Base-by-base conservation (phyloP, 92 coral and sea anemone species). In the Parazoanthus atlanticus region DNA sequence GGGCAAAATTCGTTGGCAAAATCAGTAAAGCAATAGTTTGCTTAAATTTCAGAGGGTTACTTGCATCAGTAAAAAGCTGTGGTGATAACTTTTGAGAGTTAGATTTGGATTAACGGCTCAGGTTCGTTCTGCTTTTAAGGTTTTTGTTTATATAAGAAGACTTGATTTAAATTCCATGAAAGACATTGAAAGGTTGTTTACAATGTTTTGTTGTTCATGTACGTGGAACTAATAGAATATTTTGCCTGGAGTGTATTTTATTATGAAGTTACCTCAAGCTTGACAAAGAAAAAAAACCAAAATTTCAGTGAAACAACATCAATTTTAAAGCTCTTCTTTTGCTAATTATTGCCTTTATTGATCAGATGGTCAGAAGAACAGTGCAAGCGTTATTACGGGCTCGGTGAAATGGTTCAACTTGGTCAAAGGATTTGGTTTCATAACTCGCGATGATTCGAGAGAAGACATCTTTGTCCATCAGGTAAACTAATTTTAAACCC, bases 321-420 rank as follows among this genome's bases (percentile, higher is more conserved):
- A 75, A 75, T 33, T 75, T 36, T 75, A 66, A 40, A 30, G 73
- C 4, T 40, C 17, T 84, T 84, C 33, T 40, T 15, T 81, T 34
- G 34, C 73, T 82, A 0, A 81, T 56, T 58, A 33, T 21, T 54
- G 26, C 15, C 23, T 23, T 56, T 23, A 32, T 76, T 6, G 38
- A 54, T 28, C 80, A 88, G 93, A 78, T 21, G 93, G 79, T 23
- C 87, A 74, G 40, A 61, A 85, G 71, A 67, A 17, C n/a, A 74
- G 71, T 28, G 61, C 54, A 74, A 58, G 70, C 75, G 73, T 88
- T 30, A 75, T 80, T 75, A 86, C 93, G 1, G 99, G 99, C n/a
- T 93, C 93, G 29, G 99, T 96, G 16, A 96, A 96, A 82, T 96
- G 99, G 99, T 96, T 96, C 74, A 96, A 96, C 70, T 76, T 96